phyloP scores from a whole-genome alignment of 2,113 vertebrate species.

The Ptyas mucosa region DNA sequence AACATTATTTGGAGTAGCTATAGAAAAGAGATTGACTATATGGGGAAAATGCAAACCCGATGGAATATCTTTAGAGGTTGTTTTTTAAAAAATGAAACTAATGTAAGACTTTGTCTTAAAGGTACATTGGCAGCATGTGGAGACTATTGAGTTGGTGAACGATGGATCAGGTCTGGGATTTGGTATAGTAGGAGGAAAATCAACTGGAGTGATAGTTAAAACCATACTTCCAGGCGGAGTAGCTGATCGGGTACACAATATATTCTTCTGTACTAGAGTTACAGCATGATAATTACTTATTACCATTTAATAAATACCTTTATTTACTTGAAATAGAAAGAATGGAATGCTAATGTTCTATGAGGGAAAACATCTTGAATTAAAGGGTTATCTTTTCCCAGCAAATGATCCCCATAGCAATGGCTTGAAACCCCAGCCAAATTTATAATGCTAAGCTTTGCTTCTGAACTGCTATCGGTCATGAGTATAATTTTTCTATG shows the following conservation, averaged over 20 bases:
- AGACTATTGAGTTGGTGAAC: slow-evolving; percentile 90
- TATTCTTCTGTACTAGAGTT: background rate
- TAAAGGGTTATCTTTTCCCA: background rate
- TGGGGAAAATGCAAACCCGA: background rate
- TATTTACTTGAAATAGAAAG: background rate
- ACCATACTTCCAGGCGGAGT: slow-evolving; percentile 92
- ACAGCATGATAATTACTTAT: background rate
- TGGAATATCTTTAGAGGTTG: background rate
- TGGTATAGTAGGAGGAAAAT: slow-evolving; percentile 91
- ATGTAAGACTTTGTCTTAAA: slow-evolving; percentile 53
- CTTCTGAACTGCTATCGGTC: background rate
- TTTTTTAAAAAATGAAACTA: background rate
- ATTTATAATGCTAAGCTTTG: background rate
- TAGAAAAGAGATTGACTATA: background rate
- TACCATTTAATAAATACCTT: background rate
- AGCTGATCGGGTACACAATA: slow-evolving; percentile 83
- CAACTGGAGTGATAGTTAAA: slow-evolving; percentile 92
- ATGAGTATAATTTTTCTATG: background rate
- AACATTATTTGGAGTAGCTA: background rate
- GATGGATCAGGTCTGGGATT: slow-evolving; percentile 93
- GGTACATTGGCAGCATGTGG: slow-evolving; percentile 88
- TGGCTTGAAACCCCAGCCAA: background rate
- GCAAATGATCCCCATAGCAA: background rate
- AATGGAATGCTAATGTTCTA: background rate
- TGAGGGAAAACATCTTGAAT: background rate